Evolutionary conservation across 2,888 invertebrate species (phyloP).

Genomic region (Pristionchus maxplancki): DNA sequence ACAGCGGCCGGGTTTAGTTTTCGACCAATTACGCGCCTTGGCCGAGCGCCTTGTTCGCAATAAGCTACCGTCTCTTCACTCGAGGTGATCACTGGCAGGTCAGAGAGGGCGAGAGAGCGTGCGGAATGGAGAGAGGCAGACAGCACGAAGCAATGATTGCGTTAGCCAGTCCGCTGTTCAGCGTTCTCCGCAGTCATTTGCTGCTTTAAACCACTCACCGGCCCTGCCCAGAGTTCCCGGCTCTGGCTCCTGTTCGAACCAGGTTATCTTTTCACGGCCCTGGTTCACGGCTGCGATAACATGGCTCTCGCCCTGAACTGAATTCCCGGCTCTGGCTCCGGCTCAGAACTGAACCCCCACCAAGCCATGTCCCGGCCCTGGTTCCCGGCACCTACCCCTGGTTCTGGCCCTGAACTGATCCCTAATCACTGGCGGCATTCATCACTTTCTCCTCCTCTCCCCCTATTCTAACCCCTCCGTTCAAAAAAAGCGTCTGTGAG

Average conservation of each 20-base stretch:
- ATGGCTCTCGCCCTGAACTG: not conserved
- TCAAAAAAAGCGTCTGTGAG: conserved; percentile 24
- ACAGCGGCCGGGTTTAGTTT: conserved; percentile 24
- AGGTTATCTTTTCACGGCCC: not conserved
- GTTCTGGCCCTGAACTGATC: not conserved
- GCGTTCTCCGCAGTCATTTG: not conserved
- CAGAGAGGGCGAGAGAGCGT: no score
- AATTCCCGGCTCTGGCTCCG: not conserved
- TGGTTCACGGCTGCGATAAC: no score
- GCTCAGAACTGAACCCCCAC: not conserved
- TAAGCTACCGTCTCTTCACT: no score
- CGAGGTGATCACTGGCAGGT: no score
- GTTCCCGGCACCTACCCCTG: not conserved
- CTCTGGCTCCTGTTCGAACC: not conserved
- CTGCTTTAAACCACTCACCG: conserved; percentile 1
- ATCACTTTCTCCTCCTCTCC: conserved; percentile 31
- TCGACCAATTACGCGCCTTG: conserved; percentile 8
- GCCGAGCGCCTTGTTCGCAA: not conserved
- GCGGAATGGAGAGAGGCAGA: no score
- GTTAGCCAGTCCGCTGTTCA: conserved; percentile 5
- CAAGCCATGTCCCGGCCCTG: not conserved
- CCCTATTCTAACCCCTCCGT: not conserved
- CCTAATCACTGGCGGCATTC: not conserved
- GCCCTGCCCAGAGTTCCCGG: not conserved
- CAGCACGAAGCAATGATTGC: not conserved